Evolutionary conservation across 1,140 invertebrate genomes (phyloP).

Genomic region (Diprion similis): DNA sequence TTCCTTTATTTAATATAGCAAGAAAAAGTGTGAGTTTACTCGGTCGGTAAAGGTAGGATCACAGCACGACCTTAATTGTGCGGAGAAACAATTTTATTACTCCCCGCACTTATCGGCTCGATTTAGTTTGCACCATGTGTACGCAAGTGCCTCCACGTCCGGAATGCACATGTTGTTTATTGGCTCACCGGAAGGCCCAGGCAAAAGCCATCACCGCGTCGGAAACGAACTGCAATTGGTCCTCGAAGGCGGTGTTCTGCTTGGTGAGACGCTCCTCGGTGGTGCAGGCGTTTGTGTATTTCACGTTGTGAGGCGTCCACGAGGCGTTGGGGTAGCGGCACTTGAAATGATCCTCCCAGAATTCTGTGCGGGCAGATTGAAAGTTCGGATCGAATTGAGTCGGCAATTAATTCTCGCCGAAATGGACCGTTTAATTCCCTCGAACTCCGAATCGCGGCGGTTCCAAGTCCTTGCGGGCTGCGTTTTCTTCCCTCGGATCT

Average conservation of each 20-base stretch:
- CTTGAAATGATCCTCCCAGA: constrained; percentile 92
- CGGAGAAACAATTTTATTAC: neutral
- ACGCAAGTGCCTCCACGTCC: no score
- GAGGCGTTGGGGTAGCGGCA: constrained; percentile 82
- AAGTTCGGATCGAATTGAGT: neutral
- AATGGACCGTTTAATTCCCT: neutral
- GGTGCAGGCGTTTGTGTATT: constrained; percentile 74
- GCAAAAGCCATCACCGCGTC: constrained; percentile 93
- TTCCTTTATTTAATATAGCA: no score
- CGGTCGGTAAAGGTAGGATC: no score
- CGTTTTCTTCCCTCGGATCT: no score
- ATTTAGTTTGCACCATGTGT: no score
- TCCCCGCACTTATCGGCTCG: no score
- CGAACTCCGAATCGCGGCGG: no score
- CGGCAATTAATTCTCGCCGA: neutral
- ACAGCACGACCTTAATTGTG: no score
- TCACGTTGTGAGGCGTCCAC: constrained; percentile 80
- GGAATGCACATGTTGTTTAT: constrained; percentile 1
- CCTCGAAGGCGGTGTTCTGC: constrained; percentile 84
- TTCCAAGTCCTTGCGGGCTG: no score
- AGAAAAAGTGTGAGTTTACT: no score
- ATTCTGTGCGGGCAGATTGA: constrained; percentile 70
- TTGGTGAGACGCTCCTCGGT: constrained; percentile 74
- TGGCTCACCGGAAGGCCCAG: constrained; percentile 79
- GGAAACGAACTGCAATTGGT: constrained; percentile 90